Evolutionary conservation across 2,888 invertebrate genomes (phyloP).

Genomic region (Melitaea athalia): DNA sequence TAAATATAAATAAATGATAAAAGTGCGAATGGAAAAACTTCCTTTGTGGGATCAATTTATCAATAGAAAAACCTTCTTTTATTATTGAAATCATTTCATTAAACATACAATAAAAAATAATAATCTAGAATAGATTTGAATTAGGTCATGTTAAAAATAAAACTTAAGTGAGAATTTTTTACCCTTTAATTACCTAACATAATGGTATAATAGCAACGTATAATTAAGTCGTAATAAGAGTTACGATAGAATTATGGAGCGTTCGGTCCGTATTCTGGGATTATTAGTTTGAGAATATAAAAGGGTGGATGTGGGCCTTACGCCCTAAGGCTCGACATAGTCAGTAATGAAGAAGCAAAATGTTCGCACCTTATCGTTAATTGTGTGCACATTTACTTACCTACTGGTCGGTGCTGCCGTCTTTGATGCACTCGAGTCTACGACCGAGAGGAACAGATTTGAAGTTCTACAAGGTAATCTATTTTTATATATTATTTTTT

Average conservation of each 20-base stretch:
- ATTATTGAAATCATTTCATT: slow-evolving; percentile 48
- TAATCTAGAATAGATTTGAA: slow-evolving; percentile 6
- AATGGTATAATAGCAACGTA: background rate
- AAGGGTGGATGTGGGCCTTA: slow-evolving; percentile 58
- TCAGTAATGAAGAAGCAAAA: slow-evolving; percentile 99
- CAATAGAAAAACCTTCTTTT: slow-evolving; percentile 50
- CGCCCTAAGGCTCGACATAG: slow-evolving; percentile 70
- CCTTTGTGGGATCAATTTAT: slow-evolving; percentile 74
- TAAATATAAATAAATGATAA: slow-evolving; percentile 42
- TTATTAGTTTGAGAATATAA: slow-evolving; percentile 35
- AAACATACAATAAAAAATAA: slow-evolving; percentile 12
- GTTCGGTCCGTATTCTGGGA: slow-evolving; percentile 26
- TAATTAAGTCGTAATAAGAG: slow-evolving; percentile 31
- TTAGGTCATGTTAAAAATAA: slow-evolving; percentile 21
- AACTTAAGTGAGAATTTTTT: slow-evolving; percentile 24
- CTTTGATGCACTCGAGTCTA: slow-evolving; percentile 98
- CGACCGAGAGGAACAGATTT: slow-evolving; percentile 95
- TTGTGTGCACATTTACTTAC: slow-evolving; percentile 99
- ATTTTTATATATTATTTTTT: background rate
- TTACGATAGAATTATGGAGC: slow-evolving; percentile 52
- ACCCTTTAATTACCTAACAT: slow-evolving; percentile 15
- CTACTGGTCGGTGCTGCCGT: slow-evolving; percentile 99
- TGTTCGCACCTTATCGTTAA: slow-evolving; percentile 99
- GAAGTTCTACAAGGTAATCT: slow-evolving; percentile 91
- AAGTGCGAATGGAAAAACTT: slow-evolving; percentile 51